Percentiles rank a stretch among this genome's conserved stretches.
phyloP scores from a whole-genome alignment of 1,140 invertebrate genomes.

The Tachypleus tridentatus region DNA sequence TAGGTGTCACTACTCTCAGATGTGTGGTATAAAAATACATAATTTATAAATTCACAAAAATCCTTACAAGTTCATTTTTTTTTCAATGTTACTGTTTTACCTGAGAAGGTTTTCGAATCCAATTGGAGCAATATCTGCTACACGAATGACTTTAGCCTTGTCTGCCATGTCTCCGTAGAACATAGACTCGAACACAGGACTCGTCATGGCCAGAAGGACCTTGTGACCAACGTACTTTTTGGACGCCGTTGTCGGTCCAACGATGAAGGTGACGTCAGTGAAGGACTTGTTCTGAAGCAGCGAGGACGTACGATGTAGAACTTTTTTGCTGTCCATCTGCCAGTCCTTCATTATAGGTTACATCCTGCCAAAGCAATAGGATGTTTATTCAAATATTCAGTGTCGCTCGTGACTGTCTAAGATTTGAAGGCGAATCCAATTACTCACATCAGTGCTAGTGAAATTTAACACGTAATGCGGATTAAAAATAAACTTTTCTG shows the following conservation, averaged over 20 bases:
- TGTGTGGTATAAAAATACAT: no score
- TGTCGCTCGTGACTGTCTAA: no score
- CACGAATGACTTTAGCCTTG: constrained; percentile 29
- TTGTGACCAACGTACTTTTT: constrained; percentile 30
- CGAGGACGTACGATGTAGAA: constrained; percentile 20
- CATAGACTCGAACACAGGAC: constrained; percentile 28
- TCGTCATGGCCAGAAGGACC: constrained; percentile 29
- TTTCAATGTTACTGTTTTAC: constrained; percentile 12
- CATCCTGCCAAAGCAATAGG: no score
- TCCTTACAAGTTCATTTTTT: no score
- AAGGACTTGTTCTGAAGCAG: constrained; percentile 29
- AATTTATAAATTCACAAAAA: no score
- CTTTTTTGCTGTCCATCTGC: constrained; percentile 17
- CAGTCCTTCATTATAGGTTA: no score
- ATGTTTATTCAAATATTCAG: no score
- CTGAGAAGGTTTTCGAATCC: constrained; percentile 29
- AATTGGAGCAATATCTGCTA: constrained; percentile 28
- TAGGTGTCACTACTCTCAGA: no score
- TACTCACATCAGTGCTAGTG: no score
- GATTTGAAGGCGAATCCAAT: no score
- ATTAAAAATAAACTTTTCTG: no score
- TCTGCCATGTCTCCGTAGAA: constrained; percentile 31
- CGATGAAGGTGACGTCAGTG: constrained; percentile 30
- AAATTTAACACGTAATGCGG: no score
- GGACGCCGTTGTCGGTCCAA: constrained; percentile 27